Evolutionary conservation across 2,888 invertebrate species (phyloP), one percentile per base, ranked within the genome.

Genomic region (Rotaria sp.): DNA sequence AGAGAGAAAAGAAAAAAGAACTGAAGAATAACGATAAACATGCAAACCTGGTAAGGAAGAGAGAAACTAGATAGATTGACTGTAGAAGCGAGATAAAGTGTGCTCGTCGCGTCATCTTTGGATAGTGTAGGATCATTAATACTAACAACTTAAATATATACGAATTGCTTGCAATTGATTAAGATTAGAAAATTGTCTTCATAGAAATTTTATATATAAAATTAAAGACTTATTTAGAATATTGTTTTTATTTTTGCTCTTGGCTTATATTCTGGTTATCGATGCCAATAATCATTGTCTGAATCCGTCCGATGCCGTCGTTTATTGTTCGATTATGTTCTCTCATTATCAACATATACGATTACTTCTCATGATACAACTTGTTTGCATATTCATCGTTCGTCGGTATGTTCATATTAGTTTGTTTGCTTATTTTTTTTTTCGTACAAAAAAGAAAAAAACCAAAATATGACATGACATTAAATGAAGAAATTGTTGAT

Each of bases 251-350:
- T n/a, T 10, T 55, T 2, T 26, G 26, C 55, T 21, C 4, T 21
- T 35, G 35, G 18, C 7, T 38, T 21, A 67, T 35, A 30, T 67
- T 67, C 35, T 35, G 18, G 67, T 67, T 67, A 35, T 67, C 67
- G 4, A 67, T 67, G 67, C 30, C 30, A 21, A 38, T 35, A 67
- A 21, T 21, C 21, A 21, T 35, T 35, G 21, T 35, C 2, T 67
- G 35, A 67, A 67, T 21, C 35, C 35, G 35, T 67, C 67, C 67
- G 67, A 67, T 67, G 67, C 67, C 67, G 67, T 67, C 67, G 67
- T 67, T 67, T 67, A 67, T 67, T 35, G 35, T 35, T 67, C 67
- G 67, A 67, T 67, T 67, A 67, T 67, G 67, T 67, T 67, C 35
- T 67, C 67, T 67, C 67, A 35, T 30, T 67, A 30, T 30, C 67